Base-by-base conservation (phyloP, 1,140 invertebrate species). In the Hylaeus anthracinus region DNA sequence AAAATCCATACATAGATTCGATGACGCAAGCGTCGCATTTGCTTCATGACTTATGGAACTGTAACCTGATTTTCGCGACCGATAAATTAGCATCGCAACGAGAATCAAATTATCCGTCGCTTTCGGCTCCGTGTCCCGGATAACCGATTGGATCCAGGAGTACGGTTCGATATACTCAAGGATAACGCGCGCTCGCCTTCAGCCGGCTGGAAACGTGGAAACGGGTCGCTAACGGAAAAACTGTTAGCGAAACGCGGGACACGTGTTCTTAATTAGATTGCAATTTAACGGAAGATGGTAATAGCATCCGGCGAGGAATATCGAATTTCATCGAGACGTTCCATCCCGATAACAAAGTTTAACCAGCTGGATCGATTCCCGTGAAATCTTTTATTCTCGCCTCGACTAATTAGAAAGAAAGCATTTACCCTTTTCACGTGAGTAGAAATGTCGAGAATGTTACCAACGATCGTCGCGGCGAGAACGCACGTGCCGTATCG, bases 11-110 rank as follows among this genome's bases (percentile, higher is more conserved):
- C 10, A 53, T 55, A n/a, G 12, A 67, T 56, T 14, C 63, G 39
- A 15, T 67, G 51, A 39, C 53, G 67, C 53, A 70, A 78, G 41
- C 43, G 63, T 53, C 14, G 48, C 10, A 26, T 37, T 60, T 3
- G 15, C 1, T 63, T 39, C 60, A 37, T 73, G 61, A 79, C 53
- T 73, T 79, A 73, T 66, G 71, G 41, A 66, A 73, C 3, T 73
- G 60, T 72, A 79, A 79, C 41, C 51, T 41, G 26, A 73, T 73
- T 73, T 73, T 45, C 3, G 70, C 26, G 41, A 56, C 69, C 51
- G 77, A 79, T 58, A 79, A 73, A 73, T 79, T 66, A 79, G 53
- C 51, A 48, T 51, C 14, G 51, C 41, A 9, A 65, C 61, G 43
- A 58, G 10, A 73, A 79, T 79, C 14, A 48, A 79, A 79, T 73